Percentiles rank a stretch among this genome's conserved stretches.
Evolutionary conservation across 1,140 invertebrate species (phyloP).

Genomic region (Ctenoplectra terminalis): DNA sequence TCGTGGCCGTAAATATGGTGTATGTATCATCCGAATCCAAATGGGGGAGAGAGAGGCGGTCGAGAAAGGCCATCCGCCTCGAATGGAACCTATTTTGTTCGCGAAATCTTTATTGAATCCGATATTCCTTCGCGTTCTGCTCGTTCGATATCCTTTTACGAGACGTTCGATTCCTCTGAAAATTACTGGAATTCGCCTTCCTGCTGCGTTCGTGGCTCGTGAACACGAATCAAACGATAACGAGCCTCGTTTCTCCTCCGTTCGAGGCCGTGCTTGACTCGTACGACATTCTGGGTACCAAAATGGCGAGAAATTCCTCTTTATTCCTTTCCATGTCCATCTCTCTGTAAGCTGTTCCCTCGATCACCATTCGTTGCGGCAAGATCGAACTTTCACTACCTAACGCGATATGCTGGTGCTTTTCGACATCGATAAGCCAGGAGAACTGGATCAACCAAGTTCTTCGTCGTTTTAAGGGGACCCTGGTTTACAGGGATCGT

Average conservation of each 20-base stretch:
- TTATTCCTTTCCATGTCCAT: background rate
- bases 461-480: background rate
- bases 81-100: background rate
- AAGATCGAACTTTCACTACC: conserved; percentile 35
- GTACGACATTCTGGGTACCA: background rate
- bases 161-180: conserved; percentile 21
- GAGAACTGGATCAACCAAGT: conserved; percentile 25
- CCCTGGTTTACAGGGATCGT: background rate
- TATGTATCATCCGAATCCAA: conserved; percentile 16
- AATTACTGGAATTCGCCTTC: conserved; percentile 13
- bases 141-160: conserved; percentile 40
- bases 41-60: background rate
- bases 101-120: conserved; percentile 46
- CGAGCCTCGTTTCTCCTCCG: background rate
- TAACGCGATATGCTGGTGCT: background rate
- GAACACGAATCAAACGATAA: conserved; percentile 1
- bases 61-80: background rate
- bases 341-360: background rate
- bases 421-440: background rate
- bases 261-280: background rate
- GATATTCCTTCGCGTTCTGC: background rate
- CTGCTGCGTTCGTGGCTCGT: background rate
- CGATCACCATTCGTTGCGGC: background rate
- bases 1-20: background rate
- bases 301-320: conserved; percentile 17